Evolutionary conservation across 92 coral and sea anemone species (phyloP), one percentile per base, ranked within the genome.

Genomic region (Paramuricea clavata): DNA sequence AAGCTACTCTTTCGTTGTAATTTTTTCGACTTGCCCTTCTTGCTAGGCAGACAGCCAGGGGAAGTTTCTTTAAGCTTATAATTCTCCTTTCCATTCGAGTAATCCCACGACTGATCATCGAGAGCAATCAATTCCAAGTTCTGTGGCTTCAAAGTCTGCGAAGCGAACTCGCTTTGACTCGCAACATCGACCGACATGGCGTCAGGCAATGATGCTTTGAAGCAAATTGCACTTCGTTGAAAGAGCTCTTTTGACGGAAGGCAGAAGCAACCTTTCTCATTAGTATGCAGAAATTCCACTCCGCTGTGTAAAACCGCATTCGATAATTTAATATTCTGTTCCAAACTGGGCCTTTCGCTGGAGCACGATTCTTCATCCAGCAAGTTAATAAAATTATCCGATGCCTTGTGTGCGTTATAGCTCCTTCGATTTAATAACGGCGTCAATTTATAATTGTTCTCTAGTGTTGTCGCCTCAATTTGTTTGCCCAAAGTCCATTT

Each of bases 91-190:
- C 74, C 56, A 22, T 43, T 36, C 34, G 34, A 19, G 54, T 12
- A 2, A 25, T 79, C 52, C 3, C 50, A 65, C 36, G 36, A n/a
- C n/a, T n/a, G 12, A 42, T 74, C 81, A 9, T 74, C 62, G 6
- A 74, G 5, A 5, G 81, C 62, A 0, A 32, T 25, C 57, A 6
- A 54, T 0, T 54, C 83, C 2, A 78, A 6, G 16, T 78, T 78
- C 28, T 27, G 69, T 0, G 73, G 52, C 15, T 79, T 79, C 34
- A 79, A 65, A 9, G 84, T 79, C 31, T 79, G 84, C 36, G 84
- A 79, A 25, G 84, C 84, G 73, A 59, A 79, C 36, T 79, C 84
- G 56, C 84, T 76, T 49, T 76, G 82, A 27, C 82, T 79, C 12
- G 65, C 84, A 9, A 57, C 54, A 60, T 79, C 84, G 70, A 61